Percentiles rank a stretch among this genome's conserved stretches.
Evolutionary conservation across 2,888 invertebrate species (phyloP).

Genomic region (Helicoverpa assulta): DNA sequence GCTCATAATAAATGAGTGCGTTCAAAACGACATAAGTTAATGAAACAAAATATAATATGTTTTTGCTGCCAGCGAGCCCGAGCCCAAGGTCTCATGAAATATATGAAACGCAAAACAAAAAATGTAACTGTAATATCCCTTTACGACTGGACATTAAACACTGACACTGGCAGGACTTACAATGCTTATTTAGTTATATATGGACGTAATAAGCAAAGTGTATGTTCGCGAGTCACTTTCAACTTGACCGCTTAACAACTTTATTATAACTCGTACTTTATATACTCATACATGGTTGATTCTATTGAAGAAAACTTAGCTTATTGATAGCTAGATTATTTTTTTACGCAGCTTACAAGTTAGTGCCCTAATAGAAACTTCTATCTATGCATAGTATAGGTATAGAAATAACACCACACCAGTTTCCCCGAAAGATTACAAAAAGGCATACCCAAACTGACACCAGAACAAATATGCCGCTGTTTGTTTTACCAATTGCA

Average conservation of each 20-base stretch:
- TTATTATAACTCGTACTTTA: too few species aligned
- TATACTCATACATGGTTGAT: neutral
- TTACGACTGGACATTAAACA: conserved; percentile 79
- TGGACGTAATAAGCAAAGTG: conserved; percentile 52
- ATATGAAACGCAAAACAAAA: conserved; percentile 66
- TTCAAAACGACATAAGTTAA: conserved; percentile 44
- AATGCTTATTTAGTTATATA: conserved; percentile 31
- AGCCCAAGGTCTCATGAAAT: conserved; percentile 53
- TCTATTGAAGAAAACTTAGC: too few species aligned
- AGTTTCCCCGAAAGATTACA: too few species aligned
- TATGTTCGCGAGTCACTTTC: conserved; percentile 34
- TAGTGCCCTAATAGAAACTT: too few species aligned
- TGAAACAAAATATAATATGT: conserved; percentile 36
- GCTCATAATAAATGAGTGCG: conserved; percentile 26
- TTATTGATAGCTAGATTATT: too few species aligned
- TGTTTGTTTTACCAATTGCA: neutral
- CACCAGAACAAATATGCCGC: neutral
- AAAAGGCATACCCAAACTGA: too few species aligned
- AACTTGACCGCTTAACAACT: neutral
- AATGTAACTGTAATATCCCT: conserved; percentile 73
- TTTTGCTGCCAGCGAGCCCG: conserved; percentile 34
- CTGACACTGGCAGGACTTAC: conserved; percentile 72
- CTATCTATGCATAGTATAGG: too few species aligned
- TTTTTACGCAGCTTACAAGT: too few species aligned
- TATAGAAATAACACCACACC: too few species aligned